These are phyloP conservation scores for Isichthys henryi DNA, from an alignment of 2,113 vertebrate species.

Conservation along the genomic window DNA sequence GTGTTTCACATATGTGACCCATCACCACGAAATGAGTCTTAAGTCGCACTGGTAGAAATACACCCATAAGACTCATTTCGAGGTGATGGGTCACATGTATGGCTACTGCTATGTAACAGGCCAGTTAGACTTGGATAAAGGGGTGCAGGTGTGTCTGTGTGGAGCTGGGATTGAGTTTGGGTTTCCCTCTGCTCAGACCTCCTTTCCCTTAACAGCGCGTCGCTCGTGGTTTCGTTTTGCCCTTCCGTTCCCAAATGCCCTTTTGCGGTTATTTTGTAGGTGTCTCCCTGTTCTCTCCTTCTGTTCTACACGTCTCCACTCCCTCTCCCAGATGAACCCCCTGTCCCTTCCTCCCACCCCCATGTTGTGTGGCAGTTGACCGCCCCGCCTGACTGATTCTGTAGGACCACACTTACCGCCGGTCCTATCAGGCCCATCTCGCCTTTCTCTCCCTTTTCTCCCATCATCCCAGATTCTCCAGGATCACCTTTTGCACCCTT, in stretches of 20 bases:
- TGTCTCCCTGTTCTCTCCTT: background rate
- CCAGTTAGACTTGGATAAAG: background rate
- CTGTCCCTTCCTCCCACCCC: background rate
- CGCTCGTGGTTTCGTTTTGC: background rate
- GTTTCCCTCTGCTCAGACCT: background rate
- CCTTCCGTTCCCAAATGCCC: background rate
- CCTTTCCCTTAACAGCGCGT: background rate
- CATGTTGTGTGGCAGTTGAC: background rate
- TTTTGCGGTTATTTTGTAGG: background rate
- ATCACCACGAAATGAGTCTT: too few species aligned
- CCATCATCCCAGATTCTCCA: conserved; percentile 63
- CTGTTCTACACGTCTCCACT: background rate
- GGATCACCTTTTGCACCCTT: conserved; percentile 73
- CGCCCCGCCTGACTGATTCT: background rate
- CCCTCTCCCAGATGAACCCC: background rate
- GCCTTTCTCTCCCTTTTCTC: conserved; percentile 76
- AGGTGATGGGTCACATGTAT: too few species aligned
- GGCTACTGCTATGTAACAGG: background rate
- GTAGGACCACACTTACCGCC: conserved; percentile 58
- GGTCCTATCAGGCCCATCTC: conserved; percentile 76
- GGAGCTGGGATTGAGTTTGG: background rate
- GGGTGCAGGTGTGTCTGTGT: background rate
- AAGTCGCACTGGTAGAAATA: too few species aligned
- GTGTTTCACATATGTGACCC: background rate
- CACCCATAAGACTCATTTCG: too few species aligned